Base-by-base conservation (phyloP, 2,113 vertebrate species). In the Marmota flaviventris region DNA sequence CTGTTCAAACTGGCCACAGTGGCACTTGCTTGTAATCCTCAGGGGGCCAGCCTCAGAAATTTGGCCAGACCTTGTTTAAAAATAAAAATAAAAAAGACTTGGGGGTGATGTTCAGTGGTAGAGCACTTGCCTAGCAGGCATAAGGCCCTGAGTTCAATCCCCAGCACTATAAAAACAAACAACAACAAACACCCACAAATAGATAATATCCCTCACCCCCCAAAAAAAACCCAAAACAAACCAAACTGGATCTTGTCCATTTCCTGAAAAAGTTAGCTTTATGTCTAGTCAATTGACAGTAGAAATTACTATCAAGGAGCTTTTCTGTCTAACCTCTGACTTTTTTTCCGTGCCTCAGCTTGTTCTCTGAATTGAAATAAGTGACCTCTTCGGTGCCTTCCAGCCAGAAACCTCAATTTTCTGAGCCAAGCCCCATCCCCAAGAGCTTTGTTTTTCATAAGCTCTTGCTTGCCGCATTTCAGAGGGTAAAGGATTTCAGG, bases 401-500 rank as follows among this genome's bases (percentile, higher is more conserved):
- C 2, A 88, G 56, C 83, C 86, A 67, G 45, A 67, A 56, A 56
- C 53, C 65, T 85, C 17, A 10, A 65, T 86, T 92, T 96, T 89
- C 63, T 45, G 75, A 89, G 48, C 32, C 29, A 85, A 79, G 16
- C 25, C 11, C 29, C n/a, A 25, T 16, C 67, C 51, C 56, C 16
- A 73, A 82, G 53, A 85, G 39, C 32, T 96, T 94, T 56, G 17
- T 88, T 89, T 88, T 73, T 97, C 73, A 77, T 45, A 91, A 63
- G 20, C 87, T 84, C 56, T 94, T 83, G 85, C 69, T 93, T 78
- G 89, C 77, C 37, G 32, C n/a, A 65, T 87, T 96, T 87, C 39
- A 87, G 87, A 96, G 11, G 63, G 61, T 92, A 22, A 86, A 76
- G 84, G 79, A 29, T 84, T 90, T 61, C 65, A 92, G 67, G 67